Evolutionary conservation across 2,888 invertebrate genomes (phyloP), one percentile per base, ranked within the genome.

Genomic region (Alcis repandata): DNA sequence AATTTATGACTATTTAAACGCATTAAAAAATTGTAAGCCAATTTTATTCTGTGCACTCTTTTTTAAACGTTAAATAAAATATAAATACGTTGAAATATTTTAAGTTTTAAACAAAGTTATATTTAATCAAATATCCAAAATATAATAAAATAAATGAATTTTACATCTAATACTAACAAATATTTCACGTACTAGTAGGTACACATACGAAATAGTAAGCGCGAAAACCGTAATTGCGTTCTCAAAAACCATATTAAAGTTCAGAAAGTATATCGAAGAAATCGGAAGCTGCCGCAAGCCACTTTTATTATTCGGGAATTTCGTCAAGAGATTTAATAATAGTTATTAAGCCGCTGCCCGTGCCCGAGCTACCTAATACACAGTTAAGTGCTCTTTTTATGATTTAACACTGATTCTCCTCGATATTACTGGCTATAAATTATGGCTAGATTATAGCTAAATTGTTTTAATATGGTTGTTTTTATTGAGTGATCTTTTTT

Each of bases 311-410:
- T 88, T 80, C 77, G 79, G 83, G 88, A 87, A 88, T 90, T 89
- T 87, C 84, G 88, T 89, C 85, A 86, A 86, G 87, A 84, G 82
- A 77, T 84, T 84, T 91, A 92, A 92, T 92, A 90, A 92, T 88
- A 91, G 91, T 91, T 90, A 92, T 92, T 92, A 92, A 85, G 86
- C 69, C 80, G 79, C 84, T 87, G 88, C 88, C 81, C 78, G 88
- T 80, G 87, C 88, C 81, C 78, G 88, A 80, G 87, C 87, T 88
- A 86, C 85, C 90, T 91, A 91, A 91, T 90, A 87, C 82, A 80
- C 84, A 80, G 88, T 86, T 87, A 89, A 91, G 88, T 88, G 88
- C 76, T 85, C 85, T 89, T 91, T 89, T 92, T 90, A 92, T 91
- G 91, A 91, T 91, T 88, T 88, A 91, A 89, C 89, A 87, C 87